Evolutionary conservation across 2,113 vertebrate genomes (phyloP), one percentile per base, ranked within the genome.

Genomic region (Boleophthalmus pectinirostris): DNA sequence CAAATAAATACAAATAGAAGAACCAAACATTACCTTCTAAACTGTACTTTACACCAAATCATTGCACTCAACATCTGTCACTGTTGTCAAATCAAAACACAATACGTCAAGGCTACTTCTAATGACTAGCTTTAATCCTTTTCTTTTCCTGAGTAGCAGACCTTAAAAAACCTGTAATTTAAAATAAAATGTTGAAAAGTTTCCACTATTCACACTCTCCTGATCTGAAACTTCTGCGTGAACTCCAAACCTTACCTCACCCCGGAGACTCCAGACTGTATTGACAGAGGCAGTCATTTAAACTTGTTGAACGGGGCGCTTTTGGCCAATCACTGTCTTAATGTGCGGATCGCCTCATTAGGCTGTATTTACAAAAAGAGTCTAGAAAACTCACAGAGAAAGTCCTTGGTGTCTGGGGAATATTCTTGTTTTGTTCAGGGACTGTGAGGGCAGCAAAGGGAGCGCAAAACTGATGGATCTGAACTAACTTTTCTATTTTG

Each of bases 211-310:
- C 15, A 5, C 15, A 33, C 24, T 16, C 29, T 61, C 15, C 16
- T 29, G 6, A 1, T 29, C 29, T 33, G n/a, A 20, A 64, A n/a
- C 18, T 38, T n/a, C 15, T 63, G 11, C 4, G 18, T 63, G 60
- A 11, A 35, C 4, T 63, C 0, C 25, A 35, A 10, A 38, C 60
- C 16, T 60, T 1, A 20, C 29, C 13, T 64, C 61, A n/a, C 61
- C 61, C n/a, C 61, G 38, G 29, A 64, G 61, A 64, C 61, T n/a
- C 33, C 61, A 38, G 33, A 64, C 61, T 13, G 61, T 43, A 64
- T 64, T n/a, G 61, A 64, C 61, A 38, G 21, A 64, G 16, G 5
- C 1, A 20, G 33, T 64, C 61, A 38, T 20, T 64, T 64, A 21
- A 21, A 7, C 33, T 64, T 43, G 61, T 64, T 20, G 60, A 63